phyloP scores from a whole-genome alignment of 2,113 vertebrate species.

The Cinclus cinclus region DNA sequence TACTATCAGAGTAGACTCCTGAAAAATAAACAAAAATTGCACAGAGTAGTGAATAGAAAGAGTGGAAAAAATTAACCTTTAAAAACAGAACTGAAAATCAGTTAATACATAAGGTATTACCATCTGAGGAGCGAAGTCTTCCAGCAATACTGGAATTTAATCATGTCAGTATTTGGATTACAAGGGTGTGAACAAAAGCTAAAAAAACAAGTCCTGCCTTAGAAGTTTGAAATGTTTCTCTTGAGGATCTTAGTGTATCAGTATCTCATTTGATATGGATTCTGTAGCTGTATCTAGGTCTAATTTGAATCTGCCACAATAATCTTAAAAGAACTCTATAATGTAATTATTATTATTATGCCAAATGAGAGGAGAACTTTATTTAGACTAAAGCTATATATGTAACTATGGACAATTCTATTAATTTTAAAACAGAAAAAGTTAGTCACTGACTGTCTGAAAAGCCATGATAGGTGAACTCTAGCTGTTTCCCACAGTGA shows the following conservation, averaged over 20 bases:
- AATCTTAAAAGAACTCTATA: not conserved
- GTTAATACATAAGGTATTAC: not conserved
- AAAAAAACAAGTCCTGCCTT: not conserved
- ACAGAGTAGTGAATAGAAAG: not conserved
- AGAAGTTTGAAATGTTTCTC: not conserved
- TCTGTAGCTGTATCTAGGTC: not conserved
- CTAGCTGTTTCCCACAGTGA: not conserved
- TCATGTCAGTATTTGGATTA: not conserved
- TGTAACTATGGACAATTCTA: not conserved
- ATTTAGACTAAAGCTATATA: not conserved
- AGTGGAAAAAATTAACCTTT: not conserved
- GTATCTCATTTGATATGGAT: not conserved
- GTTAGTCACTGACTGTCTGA: not conserved
- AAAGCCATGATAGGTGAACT: not conserved
- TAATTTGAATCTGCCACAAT: not conserved
- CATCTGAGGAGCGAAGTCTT: not conserved
- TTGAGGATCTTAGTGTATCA: not conserved
- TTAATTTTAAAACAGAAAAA: not conserved
- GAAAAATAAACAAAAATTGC: not conserved
- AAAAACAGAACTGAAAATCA: not conserved
- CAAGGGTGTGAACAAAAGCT: not conserved
- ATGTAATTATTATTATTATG: not conserved
- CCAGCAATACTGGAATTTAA: not conserved
- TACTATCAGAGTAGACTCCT: not conserved
- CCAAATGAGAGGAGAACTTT: not conserved